Evolutionary conservation across 2,113 vertebrate genomes (phyloP).

Genomic region (Panurus biarmicus): DNA sequence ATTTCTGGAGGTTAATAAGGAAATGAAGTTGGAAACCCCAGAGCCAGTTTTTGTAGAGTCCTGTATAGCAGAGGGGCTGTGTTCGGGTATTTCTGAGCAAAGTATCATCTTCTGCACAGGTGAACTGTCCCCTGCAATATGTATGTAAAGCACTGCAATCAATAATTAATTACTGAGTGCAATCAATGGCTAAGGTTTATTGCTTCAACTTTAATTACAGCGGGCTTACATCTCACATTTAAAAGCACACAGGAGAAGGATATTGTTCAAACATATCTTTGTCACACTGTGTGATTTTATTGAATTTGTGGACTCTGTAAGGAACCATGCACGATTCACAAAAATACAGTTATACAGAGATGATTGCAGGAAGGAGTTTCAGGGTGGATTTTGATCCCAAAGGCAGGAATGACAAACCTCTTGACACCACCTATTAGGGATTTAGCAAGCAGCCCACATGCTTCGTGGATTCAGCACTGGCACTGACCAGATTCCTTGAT

Average conservation of each 20-base stretch:
- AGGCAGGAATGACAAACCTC: background rate
- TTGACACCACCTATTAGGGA: background rate
- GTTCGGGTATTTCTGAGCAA: background rate
- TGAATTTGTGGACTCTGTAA: background rate
- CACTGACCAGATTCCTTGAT: conserved; percentile 25
- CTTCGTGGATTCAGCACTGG: background rate
- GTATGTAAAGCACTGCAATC: conserved; percentile 36
- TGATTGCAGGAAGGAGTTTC: background rate
- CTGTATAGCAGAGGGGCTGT: background rate
- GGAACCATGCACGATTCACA: background rate
- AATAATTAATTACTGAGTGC: conserved; percentile 48
- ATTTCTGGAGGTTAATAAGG: background rate
- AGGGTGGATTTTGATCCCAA: background rate
- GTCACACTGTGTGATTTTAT: background rate
- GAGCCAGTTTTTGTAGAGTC: background rate
- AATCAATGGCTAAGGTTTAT: conserved; percentile 32
- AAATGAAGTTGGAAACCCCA: background rate
- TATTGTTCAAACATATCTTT: background rate
- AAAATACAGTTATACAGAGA: background rate
- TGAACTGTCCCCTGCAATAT: conserved; percentile 19
- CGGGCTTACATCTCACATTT: background rate
- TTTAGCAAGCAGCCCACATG: background rate
- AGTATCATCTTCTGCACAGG: background rate
- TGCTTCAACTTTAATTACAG: conserved; percentile 50
- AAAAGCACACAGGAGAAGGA: background rate